Conservation (phyloP, 2,797 vertebrate species). For the Acanthopagrus latus region DNA sequence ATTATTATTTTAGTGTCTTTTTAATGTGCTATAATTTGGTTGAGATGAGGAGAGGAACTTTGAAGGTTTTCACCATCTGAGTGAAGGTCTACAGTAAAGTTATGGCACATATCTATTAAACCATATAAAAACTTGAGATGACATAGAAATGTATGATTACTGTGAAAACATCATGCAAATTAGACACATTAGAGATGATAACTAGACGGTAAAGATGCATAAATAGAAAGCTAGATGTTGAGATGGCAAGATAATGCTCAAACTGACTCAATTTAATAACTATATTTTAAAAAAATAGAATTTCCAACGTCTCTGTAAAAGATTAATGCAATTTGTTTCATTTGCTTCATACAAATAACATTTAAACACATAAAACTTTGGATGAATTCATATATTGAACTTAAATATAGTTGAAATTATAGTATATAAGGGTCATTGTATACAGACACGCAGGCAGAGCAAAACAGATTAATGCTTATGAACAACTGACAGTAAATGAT, state of each 20-base stretch:
- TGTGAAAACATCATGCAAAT: not conserved
- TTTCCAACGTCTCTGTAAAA: not conserved
- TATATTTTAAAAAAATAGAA: not conserved
- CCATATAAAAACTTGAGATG: not conserved
- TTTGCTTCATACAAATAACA: not conserved
- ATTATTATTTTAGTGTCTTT: conserved; percentile 3
- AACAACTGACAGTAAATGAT: not conserved
- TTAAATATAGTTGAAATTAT: too few relatives aligned
- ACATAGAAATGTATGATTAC: not conserved
- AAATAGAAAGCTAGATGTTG: not conserved
- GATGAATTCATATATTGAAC: not conserved
- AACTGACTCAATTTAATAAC: not conserved
- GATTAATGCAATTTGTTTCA: not conserved
- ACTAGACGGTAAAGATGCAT: not conserved
- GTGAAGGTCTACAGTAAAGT: not conserved
- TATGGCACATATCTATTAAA: not conserved
- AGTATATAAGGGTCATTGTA: too few relatives aligned
- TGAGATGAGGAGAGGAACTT: not conserved
- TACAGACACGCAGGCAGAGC: not conserved
- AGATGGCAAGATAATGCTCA: not conserved
- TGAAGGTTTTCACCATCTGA: not conserved
- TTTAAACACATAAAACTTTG: not conserved
- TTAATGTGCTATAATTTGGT: not conserved
- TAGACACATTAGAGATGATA: not conserved
- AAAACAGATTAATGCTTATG: not conserved